A percentile compares a stretch with the other conserved stretches of the same genome.
These are phyloP conservation scores for Drosophila prolongata DNA, from an alignment of 2,888 invertebrate genomes.

Conservation along the genomic window DNA sequence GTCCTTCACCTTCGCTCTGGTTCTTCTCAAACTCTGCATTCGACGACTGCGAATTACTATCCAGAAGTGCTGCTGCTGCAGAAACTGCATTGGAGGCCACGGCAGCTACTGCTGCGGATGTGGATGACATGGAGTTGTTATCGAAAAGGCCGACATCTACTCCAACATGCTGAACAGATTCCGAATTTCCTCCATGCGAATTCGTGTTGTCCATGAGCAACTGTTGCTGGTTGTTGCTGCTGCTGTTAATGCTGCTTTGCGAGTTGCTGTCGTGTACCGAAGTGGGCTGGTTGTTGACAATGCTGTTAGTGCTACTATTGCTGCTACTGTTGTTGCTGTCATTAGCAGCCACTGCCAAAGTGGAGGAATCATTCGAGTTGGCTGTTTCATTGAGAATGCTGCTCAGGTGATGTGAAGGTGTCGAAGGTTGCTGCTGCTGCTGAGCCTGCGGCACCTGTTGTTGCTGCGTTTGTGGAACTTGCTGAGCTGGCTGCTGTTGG, in stretches of 20 bases:
- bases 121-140: conserved; percentile 82
- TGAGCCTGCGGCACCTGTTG: conserved; percentile 54
- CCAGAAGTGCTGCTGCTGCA: conserved; percentile 78
- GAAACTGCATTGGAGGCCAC: conserved; percentile 73
- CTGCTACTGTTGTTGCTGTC: conserved; percentile 84
- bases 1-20: conserved; percentile 21
- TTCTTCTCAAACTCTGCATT: conserved; percentile 69
- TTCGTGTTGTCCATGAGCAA: conserved; percentile 80
- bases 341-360: conserved; percentile 82
- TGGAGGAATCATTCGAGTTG: conserved; percentile 84
- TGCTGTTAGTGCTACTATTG: conserved; percentile 83
- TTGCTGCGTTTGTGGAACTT: conserved; percentile 48
- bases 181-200: conserved; percentile 72
- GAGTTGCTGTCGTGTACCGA: conserved; percentile 84
- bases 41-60: conserved; percentile 82
- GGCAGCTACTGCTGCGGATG: conserved; percentile 72
- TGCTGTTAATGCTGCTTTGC: conserved; percentile 83
- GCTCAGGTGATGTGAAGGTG: conserved; percentile 78
- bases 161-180: conserved; percentile 62
- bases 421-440: conserved; percentile 56
- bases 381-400: conserved; percentile 83
- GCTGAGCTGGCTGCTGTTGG: conserved; percentile 52
- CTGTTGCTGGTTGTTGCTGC: conserved; percentile 81
- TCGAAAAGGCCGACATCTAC: conserved; percentile 79
- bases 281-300: conserved; percentile 84